phyloP scores from a whole-genome alignment of 2,797 vertebrate genomes.

The Acanthopagrus latus region DNA sequence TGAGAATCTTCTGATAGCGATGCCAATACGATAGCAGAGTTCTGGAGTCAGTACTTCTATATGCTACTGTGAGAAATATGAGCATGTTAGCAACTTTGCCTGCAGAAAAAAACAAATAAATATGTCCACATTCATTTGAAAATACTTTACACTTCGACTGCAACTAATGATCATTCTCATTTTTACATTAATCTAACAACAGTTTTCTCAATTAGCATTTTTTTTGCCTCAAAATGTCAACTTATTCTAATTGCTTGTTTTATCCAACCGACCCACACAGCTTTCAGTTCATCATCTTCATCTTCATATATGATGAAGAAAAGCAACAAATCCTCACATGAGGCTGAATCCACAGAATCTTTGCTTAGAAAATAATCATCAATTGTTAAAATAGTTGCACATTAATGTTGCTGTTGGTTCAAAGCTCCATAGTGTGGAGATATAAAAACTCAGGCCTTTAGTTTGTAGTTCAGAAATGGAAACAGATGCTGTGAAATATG shows the following conservation, averaged over 20 bases:
- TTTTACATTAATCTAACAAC: too few species aligned
- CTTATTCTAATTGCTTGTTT: too few species aligned
- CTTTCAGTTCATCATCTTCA: neutral
- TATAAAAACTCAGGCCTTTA: neutral
- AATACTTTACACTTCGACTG: neutral
- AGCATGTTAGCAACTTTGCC: neutral
- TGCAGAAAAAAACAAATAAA: neutral
- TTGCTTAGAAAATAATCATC: slow-evolving; percentile 3
- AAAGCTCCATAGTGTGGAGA: neutral
- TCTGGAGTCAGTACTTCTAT: neutral
- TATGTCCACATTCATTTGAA: neutral
- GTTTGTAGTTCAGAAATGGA: neutral
- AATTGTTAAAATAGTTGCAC: neutral
- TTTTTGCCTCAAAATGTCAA: too few species aligned
- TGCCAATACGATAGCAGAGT: too few species aligned
- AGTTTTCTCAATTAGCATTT: too few species aligned
- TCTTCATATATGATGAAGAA: neutral
- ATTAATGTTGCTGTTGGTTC: neutral
- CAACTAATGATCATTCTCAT: too few species aligned
- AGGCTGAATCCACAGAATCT: neutral
- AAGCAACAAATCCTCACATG: neutral
- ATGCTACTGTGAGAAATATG: too few species aligned
- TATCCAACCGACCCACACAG: neutral
- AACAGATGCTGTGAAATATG: neutral
- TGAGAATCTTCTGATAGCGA: too few species aligned